Percentiles rank a stretch among this genome's conserved stretches.
These are phyloP conservation scores for Oncorhynchus gorbuscha DNA, from an alignment of 2,113 vertebrate genomes.

Conservation along the genomic window DNA sequence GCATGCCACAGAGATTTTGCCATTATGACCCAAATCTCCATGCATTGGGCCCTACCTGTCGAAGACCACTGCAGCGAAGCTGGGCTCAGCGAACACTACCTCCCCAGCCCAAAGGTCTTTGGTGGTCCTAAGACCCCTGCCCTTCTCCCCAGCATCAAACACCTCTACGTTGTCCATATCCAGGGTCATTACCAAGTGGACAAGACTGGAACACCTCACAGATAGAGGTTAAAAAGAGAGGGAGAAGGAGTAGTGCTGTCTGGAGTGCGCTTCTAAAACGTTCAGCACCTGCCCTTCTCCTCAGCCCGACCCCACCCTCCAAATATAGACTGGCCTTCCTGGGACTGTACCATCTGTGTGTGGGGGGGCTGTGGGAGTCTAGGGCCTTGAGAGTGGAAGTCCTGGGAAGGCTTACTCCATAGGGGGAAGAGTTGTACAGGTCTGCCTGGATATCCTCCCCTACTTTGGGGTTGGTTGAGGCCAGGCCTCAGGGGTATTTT, in stretches of 20 bases:
- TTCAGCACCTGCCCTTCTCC: slow-evolving; percentile 26
- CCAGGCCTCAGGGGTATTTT: slow-evolving; percentile 80
- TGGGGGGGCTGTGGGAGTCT: background rate
- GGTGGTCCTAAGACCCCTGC: slow-evolving; percentile 84
- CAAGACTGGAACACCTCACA: slow-evolving; percentile 1
- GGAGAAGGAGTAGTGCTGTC: slow-evolving; percentile 17
- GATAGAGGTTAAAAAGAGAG: slow-evolving; percentile 25
- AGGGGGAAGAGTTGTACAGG: background rate
- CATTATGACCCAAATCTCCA: background rate
- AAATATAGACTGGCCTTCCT: slow-evolving; percentile 62
- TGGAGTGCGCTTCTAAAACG: slow-evolving; percentile 1
- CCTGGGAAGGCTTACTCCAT: background rate
- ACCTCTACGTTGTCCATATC: slow-evolving; percentile 86
- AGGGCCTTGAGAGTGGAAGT: background rate
- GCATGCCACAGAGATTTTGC: background rate
- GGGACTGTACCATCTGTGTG: slow-evolving; percentile 37
- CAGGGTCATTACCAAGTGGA: slow-evolving; percentile 70
- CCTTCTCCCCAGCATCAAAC: slow-evolving; percentile 83
- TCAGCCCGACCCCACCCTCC: slow-evolving; percentile 29
- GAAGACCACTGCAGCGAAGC: slow-evolving; percentile 91
- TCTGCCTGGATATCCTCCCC: slow-evolving; percentile 35
- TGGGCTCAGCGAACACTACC: slow-evolving; percentile 87
- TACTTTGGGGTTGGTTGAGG: slow-evolving; percentile 61
- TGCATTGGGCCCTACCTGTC: slow-evolving; percentile 81
- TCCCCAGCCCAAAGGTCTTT: slow-evolving; percentile 83